These are phyloP conservation scores for Heteropelma amictum DNA, from an alignment of 2,888 invertebrate genomes.

Conservation along the genomic window DNA sequence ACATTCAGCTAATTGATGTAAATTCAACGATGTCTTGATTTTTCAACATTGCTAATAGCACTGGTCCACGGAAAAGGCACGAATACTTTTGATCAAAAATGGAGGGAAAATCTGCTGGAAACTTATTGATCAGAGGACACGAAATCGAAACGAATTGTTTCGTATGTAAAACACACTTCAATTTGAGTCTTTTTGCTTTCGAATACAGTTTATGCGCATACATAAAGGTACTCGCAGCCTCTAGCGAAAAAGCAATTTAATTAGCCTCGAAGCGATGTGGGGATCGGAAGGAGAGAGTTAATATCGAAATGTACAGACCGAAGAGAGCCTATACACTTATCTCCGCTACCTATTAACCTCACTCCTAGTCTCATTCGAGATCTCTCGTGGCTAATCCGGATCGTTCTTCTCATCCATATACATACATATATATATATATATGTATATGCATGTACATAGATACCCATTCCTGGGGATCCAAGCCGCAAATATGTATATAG, in stretches of 20 bases:
- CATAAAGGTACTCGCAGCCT: background rate
- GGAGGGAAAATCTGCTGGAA: too few species aligned
- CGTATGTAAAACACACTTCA: background rate
- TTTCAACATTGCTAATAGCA: too few species aligned
- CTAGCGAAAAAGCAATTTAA: conserved; percentile 47
- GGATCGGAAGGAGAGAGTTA: conserved; percentile 36
- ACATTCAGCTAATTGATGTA: too few species aligned
- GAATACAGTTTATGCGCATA: background rate
- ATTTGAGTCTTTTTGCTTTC: conserved; percentile 10
- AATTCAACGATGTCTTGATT: too few species aligned
- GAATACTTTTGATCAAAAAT: too few species aligned
- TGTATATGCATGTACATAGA: too few species aligned
- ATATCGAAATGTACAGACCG: conserved; percentile 50
- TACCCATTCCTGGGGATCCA: conserved; percentile 24
- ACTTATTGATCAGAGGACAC: too few species aligned
- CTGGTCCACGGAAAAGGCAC: too few species aligned
- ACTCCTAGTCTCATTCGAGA: conserved; percentile 27
- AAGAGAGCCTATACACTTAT: conserved; percentile 20
- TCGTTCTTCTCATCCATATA: conserved; percentile 22
- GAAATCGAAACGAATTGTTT: background rate
- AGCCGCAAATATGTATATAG: conserved; percentile 18
- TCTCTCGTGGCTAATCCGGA: conserved; percentile 42
- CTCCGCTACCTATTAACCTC: conserved; percentile 34
- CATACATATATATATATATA: background rate
- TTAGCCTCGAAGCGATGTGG: conserved; percentile 35